Percentiles rank a stretch among this genome's conserved stretches.
Evolutionary conservation across 2,113 vertebrate species (phyloP).

Genomic region (Pituophis catenifer): DNA sequence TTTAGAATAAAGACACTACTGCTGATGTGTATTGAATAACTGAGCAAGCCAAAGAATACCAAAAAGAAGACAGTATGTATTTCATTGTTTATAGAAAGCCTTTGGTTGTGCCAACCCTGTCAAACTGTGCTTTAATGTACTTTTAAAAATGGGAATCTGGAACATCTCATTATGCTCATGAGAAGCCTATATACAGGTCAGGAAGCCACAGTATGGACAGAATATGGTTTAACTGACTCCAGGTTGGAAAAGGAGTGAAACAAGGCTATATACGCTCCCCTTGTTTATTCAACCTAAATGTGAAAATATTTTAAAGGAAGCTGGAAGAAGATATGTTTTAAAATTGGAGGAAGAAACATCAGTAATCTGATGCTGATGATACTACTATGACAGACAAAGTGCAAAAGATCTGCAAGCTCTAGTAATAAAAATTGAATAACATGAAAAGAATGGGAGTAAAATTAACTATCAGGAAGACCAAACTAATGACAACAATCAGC

Average conservation of each 20-base stretch:
- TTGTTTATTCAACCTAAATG: background rate
- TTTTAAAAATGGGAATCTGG: background rate
- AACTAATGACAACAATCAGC: background rate
- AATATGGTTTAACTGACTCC: background rate
- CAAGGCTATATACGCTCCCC: background rate
- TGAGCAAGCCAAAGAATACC: background rate
- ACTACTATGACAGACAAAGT: background rate
- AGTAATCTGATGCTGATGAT: background rate
- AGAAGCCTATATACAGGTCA: background rate
- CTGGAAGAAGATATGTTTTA: background rate
- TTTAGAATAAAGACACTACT: background rate
- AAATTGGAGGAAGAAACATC: background rate
- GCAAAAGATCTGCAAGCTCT: background rate
- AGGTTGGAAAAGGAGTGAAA: background rate
- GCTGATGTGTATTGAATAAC: background rate
- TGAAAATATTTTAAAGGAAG: background rate
- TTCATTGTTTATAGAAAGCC: background rate
- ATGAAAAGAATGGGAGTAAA: background rate
- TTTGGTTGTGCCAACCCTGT: background rate
- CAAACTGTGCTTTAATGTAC: background rate
- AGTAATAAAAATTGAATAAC: background rate
- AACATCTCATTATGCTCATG: background rate
- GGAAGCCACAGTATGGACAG: background rate
- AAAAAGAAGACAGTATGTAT: background rate
- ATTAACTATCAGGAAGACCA: background rate